Base-by-base conservation (phyloP, 2,797 vertebrate genomes). In the Okamejei kenojei region DNA sequence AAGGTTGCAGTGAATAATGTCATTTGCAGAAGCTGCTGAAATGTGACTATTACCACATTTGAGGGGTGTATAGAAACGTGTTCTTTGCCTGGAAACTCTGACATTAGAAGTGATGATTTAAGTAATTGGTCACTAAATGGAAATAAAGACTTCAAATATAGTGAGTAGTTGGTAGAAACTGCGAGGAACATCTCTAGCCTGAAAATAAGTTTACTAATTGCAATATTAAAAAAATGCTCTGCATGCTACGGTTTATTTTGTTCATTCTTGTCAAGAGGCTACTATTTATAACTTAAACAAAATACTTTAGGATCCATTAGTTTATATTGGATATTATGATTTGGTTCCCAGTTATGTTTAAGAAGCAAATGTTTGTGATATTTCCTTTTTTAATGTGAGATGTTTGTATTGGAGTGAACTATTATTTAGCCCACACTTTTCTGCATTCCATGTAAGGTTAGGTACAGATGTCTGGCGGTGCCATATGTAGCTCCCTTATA, bases 361-460 rank as follows among this genome's bases (percentile, higher is more conserved):
- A 68, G 15, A 9, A 68, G 21, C n/a, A 35, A 68, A 8, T 32
- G 61, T 88, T 88, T 88, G 82, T 19, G n/a, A 68, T 63, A 68
- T 65, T 88, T 88, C 7, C n/a, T 88, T 35, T 35, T 35, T 35
- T 32, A 88, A 88, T 68, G n/a, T 68, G 61, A 65, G 84, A 65
- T 86, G 82, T 68, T 88, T n/a, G 19, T 63, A 88, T 35, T 15
- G 21, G 26, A 54, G n/a, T 68, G 61, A 35, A 21, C 54, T 88
- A 68, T 86, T 35, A 88, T 88, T 88, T 35, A 21, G 61, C 61
- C 45, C 71, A 58, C 21, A 76, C 71, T 54, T 54, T 71, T 38
- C 68, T 35, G 35, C 71, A 74, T 92, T 76, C 71, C 73, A 92
- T 74, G 71, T 54, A 54, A 76, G 90, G 68, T 45, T 76, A 92